Evolutionary conservation across 2,888 invertebrate species (phyloP), one percentile per base, ranked within the genome.

Genomic region (Pachymerium ferrugineum): DNA sequence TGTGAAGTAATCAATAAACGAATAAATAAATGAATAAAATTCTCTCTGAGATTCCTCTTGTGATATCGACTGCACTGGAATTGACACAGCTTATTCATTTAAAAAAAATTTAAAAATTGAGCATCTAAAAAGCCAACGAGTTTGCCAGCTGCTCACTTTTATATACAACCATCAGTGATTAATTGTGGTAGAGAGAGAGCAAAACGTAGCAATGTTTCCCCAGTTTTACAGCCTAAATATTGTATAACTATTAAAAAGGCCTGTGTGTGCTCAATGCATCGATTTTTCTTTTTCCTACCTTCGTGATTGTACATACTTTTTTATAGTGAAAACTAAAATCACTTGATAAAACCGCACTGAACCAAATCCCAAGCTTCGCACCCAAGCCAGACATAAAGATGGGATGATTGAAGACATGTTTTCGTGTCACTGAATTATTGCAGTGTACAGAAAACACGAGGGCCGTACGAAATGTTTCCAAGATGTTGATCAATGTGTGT

Each of bases 401-500:
- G 84, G 83, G 79, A 86, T 85, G 79, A 86, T 83, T 79, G 86
- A 86, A 79, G 86, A 83, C 78, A 30, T n/a, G n/a, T n/a, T n/a
- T n/a, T n/a, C n/a, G n/a, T n/a, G n/a, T n/a, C n/a, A n/a, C n/a
- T n/a, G n/a, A n/a, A n/a, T n/a, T n/a, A n/a, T n/a, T n/a, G n/a
- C n/a, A n/a, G n/a, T n/a, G n/a, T n/a, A n/a, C n/a, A n/a, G n/a
- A n/a, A n/a, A n/a, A n/a, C n/a, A n/a, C n/a, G n/a, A n/a, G n/a
- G n/a, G n/a, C n/a, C n/a, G n/a, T n/a, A n/a, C n/a, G n/a, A n/a
- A n/a, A n/a, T n/a, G n/a, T n/a, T n/a, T n/a, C n/a, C n/a, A n/a
- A n/a, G n/a, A n/a, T n/a, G n/a, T n/a, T n/a, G n/a, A n/a, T n/a
- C n/a, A n/a, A n/a, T n/a, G n/a, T n/a, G n/a, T 35, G 19, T 14